Base-by-base conservation (phyloP, 2,888 invertebrate species). In the Xestia sexstrigata region DNA sequence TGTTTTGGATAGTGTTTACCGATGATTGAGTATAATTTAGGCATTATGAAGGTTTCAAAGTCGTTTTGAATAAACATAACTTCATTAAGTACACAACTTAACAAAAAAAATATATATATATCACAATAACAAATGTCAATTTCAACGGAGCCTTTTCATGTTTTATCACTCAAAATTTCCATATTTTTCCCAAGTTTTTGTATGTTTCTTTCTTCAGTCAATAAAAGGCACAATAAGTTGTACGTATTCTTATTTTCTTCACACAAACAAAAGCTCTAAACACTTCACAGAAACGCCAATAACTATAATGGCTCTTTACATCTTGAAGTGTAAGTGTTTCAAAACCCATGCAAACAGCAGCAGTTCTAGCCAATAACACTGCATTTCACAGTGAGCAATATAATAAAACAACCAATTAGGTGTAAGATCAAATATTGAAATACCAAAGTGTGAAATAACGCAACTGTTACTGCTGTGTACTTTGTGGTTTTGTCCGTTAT, bases 341-440 rank as follows among this genome's bases (percentile, higher is more conserved):
- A 77, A 80, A 75, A 76, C 52, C 42, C 42, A 52, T 26, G 30
- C 63, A 82, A 70, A 82, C 67, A 74, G 65, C 47, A 49, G 60
- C 1, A 26, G 67, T 20, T 55, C 60, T 30, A 15, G 15, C 52
- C 68, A 71, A 39, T 83, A 52, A 68, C 35, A 6, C 62, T 65
- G 71, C 63, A 35, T 74, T 74, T 73, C 26, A 58, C 82, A 71
- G 20, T 26, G 17, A 15, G 63, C 63, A 65, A 60, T 74, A 83
- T 70, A 83, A 83, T 79, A 72, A 83, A 83, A 72, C 69, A 72
- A 72, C 52, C 71, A 72, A 82, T 75, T 75, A 35, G n/a, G 69
- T 70, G 65, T 66, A n/a, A 66, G 69, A 83, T 75, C 83, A 75
- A 82, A 82, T 82, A 82, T 82, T 82, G 71, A 60, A 65, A 79